Evolutionary conservation across 2,113 vertebrate species (phyloP).

Genomic region (Hyaena hyaena): DNA sequence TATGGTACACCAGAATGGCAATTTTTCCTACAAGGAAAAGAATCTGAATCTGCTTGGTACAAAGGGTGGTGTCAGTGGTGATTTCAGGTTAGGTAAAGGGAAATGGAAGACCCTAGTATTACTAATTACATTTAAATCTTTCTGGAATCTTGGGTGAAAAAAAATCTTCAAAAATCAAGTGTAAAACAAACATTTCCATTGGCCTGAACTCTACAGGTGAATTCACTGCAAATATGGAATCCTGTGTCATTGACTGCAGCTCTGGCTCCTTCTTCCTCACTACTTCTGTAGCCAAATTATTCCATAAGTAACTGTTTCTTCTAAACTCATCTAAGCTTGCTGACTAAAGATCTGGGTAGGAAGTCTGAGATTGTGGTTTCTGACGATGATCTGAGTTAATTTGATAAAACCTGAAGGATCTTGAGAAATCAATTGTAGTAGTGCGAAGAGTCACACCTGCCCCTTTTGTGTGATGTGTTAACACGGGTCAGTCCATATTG

Average conservation of each 20-base stretch:
- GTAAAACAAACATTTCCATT: not conserved
- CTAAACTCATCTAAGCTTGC: not conserved
- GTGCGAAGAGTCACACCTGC: not conserved
- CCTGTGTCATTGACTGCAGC: no score
- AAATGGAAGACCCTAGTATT: not conserved
- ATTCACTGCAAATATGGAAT: not conserved
- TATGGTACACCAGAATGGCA: not conserved
- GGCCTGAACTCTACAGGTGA: not conserved
- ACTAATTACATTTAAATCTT: not conserved
- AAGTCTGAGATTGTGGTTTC: no score
- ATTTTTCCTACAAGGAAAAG: not conserved
- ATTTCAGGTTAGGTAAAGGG: not conserved
- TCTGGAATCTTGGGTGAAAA: not conserved
- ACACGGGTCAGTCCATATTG: accelerated
- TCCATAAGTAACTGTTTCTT: accelerated
- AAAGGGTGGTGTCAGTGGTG: not conserved
- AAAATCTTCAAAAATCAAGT: not conserved
- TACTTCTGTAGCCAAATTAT: not conserved
- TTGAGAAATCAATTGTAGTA: not conserved
- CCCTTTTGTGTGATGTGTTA: not conserved
- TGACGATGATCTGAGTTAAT: not conserved
- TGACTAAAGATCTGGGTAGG: not conserved
- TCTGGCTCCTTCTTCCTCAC: not conserved
- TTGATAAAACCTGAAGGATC: not conserved
- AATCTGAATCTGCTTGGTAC: not conserved